Evolutionary conservation across 2,797 vertebrate species (phyloP).

Genomic region (Enteromius treurensis): DNA sequence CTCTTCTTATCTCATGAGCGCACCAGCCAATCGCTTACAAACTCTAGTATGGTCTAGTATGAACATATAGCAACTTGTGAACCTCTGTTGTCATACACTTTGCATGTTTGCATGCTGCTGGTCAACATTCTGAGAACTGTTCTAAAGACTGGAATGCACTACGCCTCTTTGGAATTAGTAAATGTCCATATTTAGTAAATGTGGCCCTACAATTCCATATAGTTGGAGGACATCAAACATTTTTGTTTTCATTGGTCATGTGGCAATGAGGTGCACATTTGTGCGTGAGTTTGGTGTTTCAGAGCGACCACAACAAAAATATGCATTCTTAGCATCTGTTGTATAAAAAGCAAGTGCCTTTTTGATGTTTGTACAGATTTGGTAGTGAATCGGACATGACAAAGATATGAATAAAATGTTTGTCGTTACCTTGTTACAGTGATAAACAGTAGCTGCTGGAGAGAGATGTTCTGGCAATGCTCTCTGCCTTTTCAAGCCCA

Average conservation of each 20-base stretch:
- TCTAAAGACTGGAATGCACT: not conserved
- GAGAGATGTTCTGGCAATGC: not conserved
- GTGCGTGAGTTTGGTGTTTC: not conserved
- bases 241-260: not conserved
- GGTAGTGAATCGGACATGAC: not conserved
- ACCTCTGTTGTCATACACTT: not conserved
- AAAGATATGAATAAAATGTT: constrained; percentile 10
- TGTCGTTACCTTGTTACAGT: constrained; percentile 1
- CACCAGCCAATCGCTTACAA: not conserved
- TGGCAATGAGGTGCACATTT: not conserved
- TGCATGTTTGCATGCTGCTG: not conserved
- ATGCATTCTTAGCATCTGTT: not conserved
- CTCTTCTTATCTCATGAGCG: not conserved
- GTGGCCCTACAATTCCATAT: not conserved
- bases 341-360: not conserved
- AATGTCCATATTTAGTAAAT: not conserved
- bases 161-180: not conserved
- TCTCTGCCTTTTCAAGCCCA: not conserved
- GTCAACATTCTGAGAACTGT: not conserved
- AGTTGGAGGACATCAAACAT: not conserved
- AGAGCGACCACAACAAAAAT: not conserved
- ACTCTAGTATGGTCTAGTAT: not conserved
- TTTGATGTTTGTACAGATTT: not conserved
- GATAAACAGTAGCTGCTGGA: not conserved
- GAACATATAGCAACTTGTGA: not conserved